Conservation (phyloP, 2,888 invertebrate genomes). For the Ophioninae sp. region DNA sequence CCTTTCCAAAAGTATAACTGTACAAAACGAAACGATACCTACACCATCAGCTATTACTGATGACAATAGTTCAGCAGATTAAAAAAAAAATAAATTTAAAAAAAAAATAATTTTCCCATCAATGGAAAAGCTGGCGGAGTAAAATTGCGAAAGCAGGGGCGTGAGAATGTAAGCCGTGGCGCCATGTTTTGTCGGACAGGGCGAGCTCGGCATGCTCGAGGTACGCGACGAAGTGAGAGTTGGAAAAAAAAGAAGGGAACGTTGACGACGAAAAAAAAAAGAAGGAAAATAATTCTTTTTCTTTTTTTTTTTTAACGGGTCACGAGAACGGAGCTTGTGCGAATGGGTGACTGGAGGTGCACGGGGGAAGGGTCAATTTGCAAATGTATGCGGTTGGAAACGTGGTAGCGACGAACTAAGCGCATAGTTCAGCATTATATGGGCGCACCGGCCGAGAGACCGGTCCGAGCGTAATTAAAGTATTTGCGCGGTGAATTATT, state of each 20-base stretch:
- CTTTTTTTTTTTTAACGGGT: neutral
- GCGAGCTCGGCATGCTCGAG: constrained; percentile 28
- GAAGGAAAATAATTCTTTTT: constrained; percentile 10
- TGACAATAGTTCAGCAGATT: too few relatives aligned
- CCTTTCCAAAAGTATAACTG: too few relatives aligned
- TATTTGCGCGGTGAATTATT: constrained; percentile 74
- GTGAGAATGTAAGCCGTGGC: constrained; percentile 1
- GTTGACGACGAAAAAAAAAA: constrained; percentile 33
- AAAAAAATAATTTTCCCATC: neutral
- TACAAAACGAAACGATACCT: neutral
- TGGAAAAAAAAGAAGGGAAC: neutral
- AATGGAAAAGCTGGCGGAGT: neutral
- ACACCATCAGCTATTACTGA: neutral
- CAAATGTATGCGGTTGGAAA: constrained; percentile 64
- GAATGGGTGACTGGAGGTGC: constrained; percentile 20
- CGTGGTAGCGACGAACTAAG: constrained; percentile 63
- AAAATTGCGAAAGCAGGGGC: constrained; percentile 1
- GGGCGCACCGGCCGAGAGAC: constrained; percentile 50
- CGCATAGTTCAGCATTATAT: constrained; percentile 67
- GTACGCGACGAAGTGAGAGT: constrained; percentile 32
- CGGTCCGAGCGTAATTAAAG: constrained; percentile 70
- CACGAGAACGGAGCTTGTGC: constrained; percentile 37
- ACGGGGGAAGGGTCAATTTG: constrained; percentile 63
- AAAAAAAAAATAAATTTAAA: too few relatives aligned
- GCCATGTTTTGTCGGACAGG: neutral